Base-by-base conservation (phyloP, 2,888 invertebrate species). In the Ormyrus labotus region DNA sequence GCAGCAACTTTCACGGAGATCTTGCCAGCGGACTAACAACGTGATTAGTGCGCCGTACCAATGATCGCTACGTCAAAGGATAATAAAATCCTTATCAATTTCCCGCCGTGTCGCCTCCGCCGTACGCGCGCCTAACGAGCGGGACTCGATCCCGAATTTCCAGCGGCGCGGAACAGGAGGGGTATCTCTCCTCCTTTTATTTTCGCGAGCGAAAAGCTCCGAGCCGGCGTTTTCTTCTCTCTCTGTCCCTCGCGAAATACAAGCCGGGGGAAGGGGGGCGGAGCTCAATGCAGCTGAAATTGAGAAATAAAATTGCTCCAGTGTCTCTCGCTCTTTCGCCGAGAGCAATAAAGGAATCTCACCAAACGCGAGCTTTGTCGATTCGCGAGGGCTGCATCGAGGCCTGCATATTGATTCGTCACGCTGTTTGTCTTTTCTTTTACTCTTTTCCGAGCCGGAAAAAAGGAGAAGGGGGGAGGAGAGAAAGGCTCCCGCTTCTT, bases 341-440 rank as follows among this genome's bases (percentile, higher is more conserved):
- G 50, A 8, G 65, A 67, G 73, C 57, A 65, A 74, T 67, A 45
- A 64, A 47, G 73, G 13, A 74, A 74, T 74, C 74, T 74, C 65
- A 34, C 65, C 65, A 45, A 73, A n/a, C 45, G 47, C 48, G 19
- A 48, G 11, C 34, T 9, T 45, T 45, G 9, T 1, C 45, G 61
- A 9, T 69, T 69, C 34, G 60, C 60, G 60, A 61, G 60, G 34
- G 60, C 60, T 61, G 34, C 34, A 34, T 19, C 60, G 60, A 61
- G 60, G 19, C 57, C 65, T 65, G 74, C 74, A 74, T 74, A 74
- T 74, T 65, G 74, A 74, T 74, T 74, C 65, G 74, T 65, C 74
- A 57, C 34, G 19, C 11, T 47, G 57, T 65, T 65, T 34, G 34
- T 61, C 63, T 53, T n/a, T 74, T 57, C 57, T 10, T 57, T 34